Base-by-base conservation (phyloP, 2,888 invertebrate species). In the Andrena bicolor region DNA sequence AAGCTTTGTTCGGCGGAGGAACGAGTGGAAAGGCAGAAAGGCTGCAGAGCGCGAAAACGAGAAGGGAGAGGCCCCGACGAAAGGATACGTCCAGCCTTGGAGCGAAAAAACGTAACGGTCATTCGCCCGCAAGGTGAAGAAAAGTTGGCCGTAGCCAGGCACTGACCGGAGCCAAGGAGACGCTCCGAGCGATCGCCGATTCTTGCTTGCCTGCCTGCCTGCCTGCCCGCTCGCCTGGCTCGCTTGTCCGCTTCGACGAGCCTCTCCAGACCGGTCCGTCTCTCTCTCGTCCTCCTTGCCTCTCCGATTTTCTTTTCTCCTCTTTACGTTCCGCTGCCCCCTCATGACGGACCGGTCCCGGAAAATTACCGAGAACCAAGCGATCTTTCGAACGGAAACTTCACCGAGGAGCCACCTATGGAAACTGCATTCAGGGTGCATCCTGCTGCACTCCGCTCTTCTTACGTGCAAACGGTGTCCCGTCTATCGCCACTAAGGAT, bases 51-150 rank as follows among this genome's bases (percentile, higher is more conserved):
- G 76, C 58, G 73, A 78, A 76, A 82, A 41, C 73, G 80, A 80
- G 84, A 77, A 76, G 72, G 72, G 76, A 73, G 83, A 88, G 85
- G 83, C 87, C 60, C 49, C 86, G 88, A 89, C 85, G 91, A 91
- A 89, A 91, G 90, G 89, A 90, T 90, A 90, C 86, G 79, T 83
- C 87, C 90, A 92, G 89, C 92, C 92, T 92, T 92, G 92, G 84
- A 91, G 89, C 89, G 91, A 93, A 92, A 93, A 92, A 92, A 92
- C 91, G 90, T 92, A 92, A 92, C 93, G 93, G 92, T 93, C 93
- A 90, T 92, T 93, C 91, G 92, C 92, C 92, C 90, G 92, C 90
- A 90, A 93, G 92, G 92, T 91, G 92, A 92, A 93, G 93, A 92
- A 92, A 93, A 93, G 92, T 93, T 93, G 87, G 92, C 91, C 88